Conservation (phyloP, 2,888 invertebrate genomes). For the Standfussiana lucernea region DNA sequence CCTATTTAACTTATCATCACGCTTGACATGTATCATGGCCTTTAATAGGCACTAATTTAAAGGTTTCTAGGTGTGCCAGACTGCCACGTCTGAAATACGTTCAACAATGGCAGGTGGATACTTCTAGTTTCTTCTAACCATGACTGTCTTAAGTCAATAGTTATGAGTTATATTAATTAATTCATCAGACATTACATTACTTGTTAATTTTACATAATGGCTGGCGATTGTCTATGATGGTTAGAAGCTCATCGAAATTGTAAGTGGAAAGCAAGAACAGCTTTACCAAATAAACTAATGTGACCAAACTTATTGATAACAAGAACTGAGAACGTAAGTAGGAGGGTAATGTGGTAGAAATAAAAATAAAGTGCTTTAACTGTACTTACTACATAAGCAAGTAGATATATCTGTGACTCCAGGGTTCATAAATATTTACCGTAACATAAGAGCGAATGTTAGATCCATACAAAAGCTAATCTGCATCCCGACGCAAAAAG, state of each 20-base stretch:
- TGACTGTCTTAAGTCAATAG: too few species aligned
- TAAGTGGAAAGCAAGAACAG: neutral
- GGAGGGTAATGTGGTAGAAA: neutral
- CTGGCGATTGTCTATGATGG: neutral
- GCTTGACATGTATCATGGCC: neutral
- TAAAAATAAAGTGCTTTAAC: neutral
- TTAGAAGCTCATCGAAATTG: neutral
- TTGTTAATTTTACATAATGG: too few species aligned
- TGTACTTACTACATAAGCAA: neutral
- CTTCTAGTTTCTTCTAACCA: too few species aligned
- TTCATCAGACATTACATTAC: too few species aligned
- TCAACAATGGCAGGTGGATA: neutral
- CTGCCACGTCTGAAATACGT: neutral
- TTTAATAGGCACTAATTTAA: too few species aligned
- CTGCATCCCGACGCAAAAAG: conserved; percentile 66
- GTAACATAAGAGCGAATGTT: conserved; percentile 8
- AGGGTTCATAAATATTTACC: neutral
- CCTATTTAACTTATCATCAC: neutral
- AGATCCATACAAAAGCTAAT: conserved; percentile 58
- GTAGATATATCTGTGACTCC: neutral
- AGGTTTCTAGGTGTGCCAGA: neutral
- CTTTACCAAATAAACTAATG: neutral
- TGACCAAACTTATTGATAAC: neutral
- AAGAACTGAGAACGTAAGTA: neutral
- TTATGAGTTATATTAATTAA: too few species aligned